Base-by-base conservation (phyloP, 2,888 invertebrate genomes). In the Galeruca laticollis region DNA sequence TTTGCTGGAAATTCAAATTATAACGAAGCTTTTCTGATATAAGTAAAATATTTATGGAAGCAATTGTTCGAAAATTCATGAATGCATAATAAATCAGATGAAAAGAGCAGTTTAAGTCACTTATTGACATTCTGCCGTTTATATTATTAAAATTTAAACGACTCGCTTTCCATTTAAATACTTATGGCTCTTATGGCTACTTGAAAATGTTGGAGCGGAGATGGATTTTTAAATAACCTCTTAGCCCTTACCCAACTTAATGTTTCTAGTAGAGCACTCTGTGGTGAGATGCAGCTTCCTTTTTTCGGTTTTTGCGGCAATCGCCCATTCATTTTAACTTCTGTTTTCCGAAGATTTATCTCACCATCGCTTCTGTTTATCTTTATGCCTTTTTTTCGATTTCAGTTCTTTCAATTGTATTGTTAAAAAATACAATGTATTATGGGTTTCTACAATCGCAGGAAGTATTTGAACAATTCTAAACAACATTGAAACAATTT, bases 221-320 rank as follows among this genome's bases (percentile, higher is more conserved):
- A 83, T 83, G 83, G 83, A 83, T 82, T 83, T 83, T 83, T 82
- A 83, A 83, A 83, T 82, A 81, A 80, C 78, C 79, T 79, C 79
- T 80, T 80, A 80, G 74, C 79, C 76, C 73, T 77, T 77, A 71
- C 76, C 75, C 75, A 76, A 76, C 79, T 80, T 82, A 81, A 81
- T 77, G 77, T 77, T 78, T 76, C 74, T 75, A 79, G 77, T 77
- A 75, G 79, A 76, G 72, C 73, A 75, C 77, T 76, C 73, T 66
- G 77, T 73, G 78, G 76, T 73, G 68, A 40, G 54, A 56, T 68
- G 68, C 70, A 63, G 64, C 63, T 68, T 65, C 60, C 68, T 70
- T 64, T 68, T 61, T 62, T 61, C 60, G 43, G 56, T 57, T 43
- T 56, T 62, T 37, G 56, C 54, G 57, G 62, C 60, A 62, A 68